Evolutionary conservation across 2,888 invertebrate species (phyloP).

Genomic region (Cabera pusaria): DNA sequence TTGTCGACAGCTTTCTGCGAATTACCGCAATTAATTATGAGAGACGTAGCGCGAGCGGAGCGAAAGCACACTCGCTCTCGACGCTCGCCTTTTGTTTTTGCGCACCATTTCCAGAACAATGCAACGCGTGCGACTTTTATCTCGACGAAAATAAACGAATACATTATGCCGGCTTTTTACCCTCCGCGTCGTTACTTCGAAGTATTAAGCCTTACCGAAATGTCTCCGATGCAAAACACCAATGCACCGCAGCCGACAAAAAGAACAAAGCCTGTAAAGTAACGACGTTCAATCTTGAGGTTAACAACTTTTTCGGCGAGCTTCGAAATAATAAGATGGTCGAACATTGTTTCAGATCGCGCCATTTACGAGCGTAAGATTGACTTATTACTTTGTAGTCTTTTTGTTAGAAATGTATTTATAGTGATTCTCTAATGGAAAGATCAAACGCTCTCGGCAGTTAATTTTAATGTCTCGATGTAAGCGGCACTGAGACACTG

Average conservation of each 20-base stretch:
- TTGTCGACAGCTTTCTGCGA: conserved; percentile 69
- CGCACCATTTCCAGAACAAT: conserved; percentile 73
- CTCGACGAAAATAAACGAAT: conserved; percentile 61
- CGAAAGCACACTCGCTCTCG: conserved; percentile 34
- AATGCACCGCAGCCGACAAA: conserved; percentile 37
- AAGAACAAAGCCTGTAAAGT: conserved; percentile 32
- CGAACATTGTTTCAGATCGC: conserved; percentile 52
- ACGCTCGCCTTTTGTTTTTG: conserved; percentile 63
- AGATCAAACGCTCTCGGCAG: conserved; percentile 78
- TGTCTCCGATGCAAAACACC: conserved; percentile 47
- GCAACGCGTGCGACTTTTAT: conserved; percentile 67
- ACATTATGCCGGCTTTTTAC: conserved; percentile 57
- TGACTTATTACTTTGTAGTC: conserved; percentile 65
- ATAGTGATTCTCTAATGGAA: conserved; percentile 77
- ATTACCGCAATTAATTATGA: conserved; percentile 75
- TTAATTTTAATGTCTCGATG: conserved; percentile 82
- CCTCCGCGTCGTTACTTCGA: conserved; percentile 25
- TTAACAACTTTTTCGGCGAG: conserved; percentile 35
- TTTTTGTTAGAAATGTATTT: conserved; percentile 72
- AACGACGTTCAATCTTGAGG: conserved; percentile 41
- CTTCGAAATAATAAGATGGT: conserved; percentile 20
- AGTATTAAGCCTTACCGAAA: conserved; percentile 39
- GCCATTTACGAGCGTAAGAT: conserved; percentile 46
- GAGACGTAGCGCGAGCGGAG: conserved; percentile 46
- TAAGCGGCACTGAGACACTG: conserved; percentile 68